Percentiles rank a stretch among this genome's conserved stretches.
phyloP scores from a whole-genome alignment of 1,140 invertebrate genomes.

The Leucophenga varia region DNA sequence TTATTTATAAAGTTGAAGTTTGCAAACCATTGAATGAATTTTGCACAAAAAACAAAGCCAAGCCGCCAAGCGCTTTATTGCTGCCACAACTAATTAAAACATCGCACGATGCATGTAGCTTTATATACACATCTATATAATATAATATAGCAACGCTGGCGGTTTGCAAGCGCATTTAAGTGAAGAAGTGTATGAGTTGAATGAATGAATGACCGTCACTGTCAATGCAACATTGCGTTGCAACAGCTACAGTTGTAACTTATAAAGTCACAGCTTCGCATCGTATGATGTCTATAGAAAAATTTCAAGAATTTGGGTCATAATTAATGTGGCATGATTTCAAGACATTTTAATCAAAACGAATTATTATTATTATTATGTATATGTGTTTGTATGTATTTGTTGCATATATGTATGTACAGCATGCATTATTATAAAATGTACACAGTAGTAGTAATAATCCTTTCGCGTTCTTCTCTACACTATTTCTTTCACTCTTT shows the following conservation, averaged over 20 bases:
- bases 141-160: constrained; percentile 33
- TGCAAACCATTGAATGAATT: not conserved
- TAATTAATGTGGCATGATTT: constrained; percentile 57
- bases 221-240: constrained; percentile 1
- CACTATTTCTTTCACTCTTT: too few species aligned
- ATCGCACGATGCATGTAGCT: constrained; percentile 36
- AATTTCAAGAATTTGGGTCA: constrained; percentile 56
- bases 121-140: too few species aligned
- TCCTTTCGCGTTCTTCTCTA: too few species aligned
- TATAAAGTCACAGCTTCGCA: constrained; percentile 22
- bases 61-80: constrained; percentile 8
- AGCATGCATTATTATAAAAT: too few species aligned
- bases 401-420: too few species aligned
- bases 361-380: constrained; percentile 16
- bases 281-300: constrained; percentile 36
- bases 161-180: constrained; percentile 10
- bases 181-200: not conserved
- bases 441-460: too few species aligned
- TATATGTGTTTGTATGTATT: too few species aligned
- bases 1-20: not conserved
- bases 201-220: constrained; percentile 15
- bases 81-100: constrained; percentile 54
- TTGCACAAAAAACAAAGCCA: constrained; percentile 1
- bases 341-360: constrained; percentile 51
- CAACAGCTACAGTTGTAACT: not conserved